Base-by-base conservation (phyloP, 2,888 invertebrate species). In the Buathra laborator region DNA sequence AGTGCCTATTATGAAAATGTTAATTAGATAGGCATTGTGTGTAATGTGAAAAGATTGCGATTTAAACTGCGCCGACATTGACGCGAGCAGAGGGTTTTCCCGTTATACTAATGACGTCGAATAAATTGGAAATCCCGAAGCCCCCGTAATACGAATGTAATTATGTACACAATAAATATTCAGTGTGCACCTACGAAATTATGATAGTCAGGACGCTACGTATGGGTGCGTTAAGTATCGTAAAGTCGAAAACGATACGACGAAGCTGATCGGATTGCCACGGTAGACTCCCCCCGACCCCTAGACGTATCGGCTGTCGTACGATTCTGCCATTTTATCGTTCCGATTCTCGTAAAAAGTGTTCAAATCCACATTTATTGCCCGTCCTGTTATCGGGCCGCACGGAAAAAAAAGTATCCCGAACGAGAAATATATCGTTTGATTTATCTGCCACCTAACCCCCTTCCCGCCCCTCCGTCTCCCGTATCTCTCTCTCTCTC, bases 301-400 rank as follows among this genome's bases (percentile, higher is more conserved):
- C 59, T 43, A 74, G 77, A 77, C 62, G 62, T 64, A 74, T 74
- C 71, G 72, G 62, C 77, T 81, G 68, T 72, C 59, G 72, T 72
- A 64, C 67, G 66, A 81, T 81, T 77, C 77, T 84, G 78, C 76
- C 84, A 72, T 82, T 87, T 88, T 86, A 87, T 88, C 89, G 81
- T 86, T 86, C 85, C 85, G 74, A 84, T 85, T 81, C 86, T 89
- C 86, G 87, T 88, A 89, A 88, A 46, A 86, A 85, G 86, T 85
- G 86, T 86, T 87, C 88, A 86, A 88, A 87, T 86, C 79, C 86
- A 84, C 89, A 88, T 89, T 89, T 89, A 89, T 89, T 85, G 86
- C 86, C 75, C 64, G 64, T 48, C 67, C 78, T 75, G 86, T 88
- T 89, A 88, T 89, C 87, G 80, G 80, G 77, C 43, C 53, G 46